Conservation (phyloP, 2,797 vertebrate genomes). For the Sebastes oblongus region DNA sequence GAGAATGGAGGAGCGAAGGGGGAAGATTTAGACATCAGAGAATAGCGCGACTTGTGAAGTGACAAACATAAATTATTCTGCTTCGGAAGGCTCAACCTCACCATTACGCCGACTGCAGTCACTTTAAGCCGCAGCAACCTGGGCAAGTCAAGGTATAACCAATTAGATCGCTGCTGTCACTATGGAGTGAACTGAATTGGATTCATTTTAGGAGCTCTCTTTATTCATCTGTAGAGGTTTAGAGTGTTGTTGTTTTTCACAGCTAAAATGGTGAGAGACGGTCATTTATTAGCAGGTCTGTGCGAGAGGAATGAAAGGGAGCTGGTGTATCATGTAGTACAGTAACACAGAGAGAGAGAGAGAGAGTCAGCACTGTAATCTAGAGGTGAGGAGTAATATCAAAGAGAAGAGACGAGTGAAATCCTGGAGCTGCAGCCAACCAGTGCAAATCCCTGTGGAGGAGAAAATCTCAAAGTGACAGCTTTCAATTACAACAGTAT, state of each 20-base stretch:
- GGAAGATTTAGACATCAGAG: constrained; percentile 42
- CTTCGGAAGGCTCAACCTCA: constrained; percentile 10
- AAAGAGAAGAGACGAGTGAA: constrained; percentile 56
- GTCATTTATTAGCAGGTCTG: constrained; percentile 16
- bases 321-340: constrained; percentile 1
- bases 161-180: constrained; percentile 32
- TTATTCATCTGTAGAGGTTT: neutral
- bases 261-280: neutral
- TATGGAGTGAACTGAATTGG: neutral
- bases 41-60: constrained; percentile 24
- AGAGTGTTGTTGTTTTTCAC: constrained; percentile 14
- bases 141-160: constrained; percentile 5
- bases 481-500: constrained; percentile 67
- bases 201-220: constrained; percentile 25
- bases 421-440: constrained; percentile 53
- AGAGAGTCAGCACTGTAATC: constrained; percentile 44
- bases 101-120: constrained; percentile 4
- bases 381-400: constrained; percentile 57
- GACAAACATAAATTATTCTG: constrained; percentile 38
- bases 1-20: constrained; percentile 21
- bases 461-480: constrained; percentile 65
- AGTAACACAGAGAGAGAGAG: neutral
- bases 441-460: constrained; percentile 62
- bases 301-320: neutral
- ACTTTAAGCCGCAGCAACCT: constrained; percentile 20